Evolutionary conservation across 2,113 vertebrate species (phyloP), one percentile per base, ranked within the genome.

Genomic region (Acinonyx jubatus): DNA sequence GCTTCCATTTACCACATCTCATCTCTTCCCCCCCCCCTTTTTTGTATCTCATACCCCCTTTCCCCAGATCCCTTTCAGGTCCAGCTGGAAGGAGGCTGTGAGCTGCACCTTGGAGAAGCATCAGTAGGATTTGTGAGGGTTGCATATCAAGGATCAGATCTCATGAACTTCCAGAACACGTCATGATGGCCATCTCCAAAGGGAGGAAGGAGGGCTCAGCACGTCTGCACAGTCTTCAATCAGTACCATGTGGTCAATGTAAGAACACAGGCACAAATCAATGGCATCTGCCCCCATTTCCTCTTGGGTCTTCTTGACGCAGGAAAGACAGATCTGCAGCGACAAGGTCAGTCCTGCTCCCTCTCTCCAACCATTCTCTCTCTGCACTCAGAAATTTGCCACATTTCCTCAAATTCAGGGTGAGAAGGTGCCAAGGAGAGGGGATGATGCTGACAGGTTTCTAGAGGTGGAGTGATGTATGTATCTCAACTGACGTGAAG

Each of bases 301-400:
- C 5, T 55, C 12, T 38, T 33, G 69, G 0, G 79, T 36, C 6
- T 86, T 36, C 41, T 68, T 29, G 81, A 97, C 6, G 52, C 15
- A 21, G 81, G 80, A 23, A 82, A 90, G 52, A 27, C 9, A 18
- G 0, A 73, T 90, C 31, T 97, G 33, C 89, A 97, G 66, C 2
- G 16, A 18, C 19, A 92, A 97, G 84, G 79, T 96, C 23, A 81
- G 92, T 92, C 7, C 18, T 81, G 2, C 3, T 36, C 2, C 2
- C 1, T 38, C 12, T 7, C 5, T 83, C 65, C 3, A 85, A 33
- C 16, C 13, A 4, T 36, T 89, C 50, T 85, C 7, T 41, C 45
- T 36, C 7, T 52, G 81, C 61, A 29, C 84, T 27, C 25, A 55
- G 8, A 25, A 8, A 11, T 12, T 29, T 18, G 36, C 4, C 52